Conservation (phyloP, 1,140 invertebrate species). For the Battus philenor region DNA sequence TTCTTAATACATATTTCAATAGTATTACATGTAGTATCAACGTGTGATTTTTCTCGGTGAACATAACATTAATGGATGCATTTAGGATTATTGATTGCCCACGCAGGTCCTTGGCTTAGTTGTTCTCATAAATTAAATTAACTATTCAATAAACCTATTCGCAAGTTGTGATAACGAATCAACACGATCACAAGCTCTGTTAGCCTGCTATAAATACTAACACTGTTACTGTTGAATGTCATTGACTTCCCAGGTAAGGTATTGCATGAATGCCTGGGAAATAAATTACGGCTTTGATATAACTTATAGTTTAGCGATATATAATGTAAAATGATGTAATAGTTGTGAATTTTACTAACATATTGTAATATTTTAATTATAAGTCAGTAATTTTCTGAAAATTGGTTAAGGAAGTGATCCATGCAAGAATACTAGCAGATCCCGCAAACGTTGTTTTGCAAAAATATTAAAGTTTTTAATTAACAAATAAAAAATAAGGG, state of each 20-base stretch:
- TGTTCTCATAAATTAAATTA: no score
- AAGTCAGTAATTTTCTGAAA: background rate
- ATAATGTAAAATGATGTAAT: background rate
- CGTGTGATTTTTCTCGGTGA: no score
- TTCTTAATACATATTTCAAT: no score
- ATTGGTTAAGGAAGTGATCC: background rate
- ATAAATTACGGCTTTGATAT: background rate
- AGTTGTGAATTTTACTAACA: no score
- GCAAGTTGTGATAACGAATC: constrained; percentile 5
- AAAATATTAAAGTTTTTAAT: no score
- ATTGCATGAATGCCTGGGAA: constrained; percentile 3
- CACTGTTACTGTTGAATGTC: constrained; percentile 9
- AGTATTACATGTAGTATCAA: no score
- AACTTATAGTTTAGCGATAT: background rate
- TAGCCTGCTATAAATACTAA: constrained; percentile 1
- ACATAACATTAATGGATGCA: no score
- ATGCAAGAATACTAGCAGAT: background rate
- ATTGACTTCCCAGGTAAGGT: background rate
- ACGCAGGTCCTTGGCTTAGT: no score
- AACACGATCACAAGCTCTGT: constrained; percentile 1
- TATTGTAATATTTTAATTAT: background rate
- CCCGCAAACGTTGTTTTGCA: no score
- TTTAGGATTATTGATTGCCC: no score
- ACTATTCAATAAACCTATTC: no score
- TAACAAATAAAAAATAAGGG: no score